These are phyloP conservation scores for Tipula lateralis DNA, from an alignment of 2,888 invertebrate species.

Conservation along the genomic window DNA sequence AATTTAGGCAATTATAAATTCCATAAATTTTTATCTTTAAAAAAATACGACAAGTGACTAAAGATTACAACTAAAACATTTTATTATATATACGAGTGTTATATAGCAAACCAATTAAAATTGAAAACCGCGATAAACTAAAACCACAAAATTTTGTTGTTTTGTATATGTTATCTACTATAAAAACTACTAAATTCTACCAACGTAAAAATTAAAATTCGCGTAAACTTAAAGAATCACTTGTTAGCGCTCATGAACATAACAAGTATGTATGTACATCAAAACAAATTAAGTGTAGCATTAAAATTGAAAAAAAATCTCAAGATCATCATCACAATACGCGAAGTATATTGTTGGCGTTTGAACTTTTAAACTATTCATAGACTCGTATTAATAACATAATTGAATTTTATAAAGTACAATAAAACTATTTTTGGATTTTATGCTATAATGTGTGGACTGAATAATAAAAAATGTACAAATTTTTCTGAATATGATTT, in stretches of 20 bases:
- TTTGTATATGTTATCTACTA: not conserved
- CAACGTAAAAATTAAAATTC: not conserved
- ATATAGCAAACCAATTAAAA: not conserved
- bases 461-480: too few species aligned
- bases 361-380: not conserved
- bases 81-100: not conserved
- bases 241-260: not conserved
- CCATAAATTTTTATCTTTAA: not conserved
- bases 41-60: not conserved
- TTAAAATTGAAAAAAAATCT: not conserved
- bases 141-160: not conserved
- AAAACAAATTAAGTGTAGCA: not conserved
- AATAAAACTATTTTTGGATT: too few species aligned
- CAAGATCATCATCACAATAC: not conserved
- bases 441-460: too few species aligned
- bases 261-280: not conserved
- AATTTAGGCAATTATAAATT: not conserved
- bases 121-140: not conserved
- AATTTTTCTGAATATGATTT: too few species aligned
- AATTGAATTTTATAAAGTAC: not conserved
- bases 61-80: not conserved
- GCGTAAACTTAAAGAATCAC: not conserved
- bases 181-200: not conserved
- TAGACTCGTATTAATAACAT: not conserved
- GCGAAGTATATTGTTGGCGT: not conserved